Percentiles rank a stretch among this genome's conserved stretches.
Evolutionary conservation across 2,888 invertebrate genomes (phyloP).

Genomic region (Dicyrtomina minuta): DNA sequence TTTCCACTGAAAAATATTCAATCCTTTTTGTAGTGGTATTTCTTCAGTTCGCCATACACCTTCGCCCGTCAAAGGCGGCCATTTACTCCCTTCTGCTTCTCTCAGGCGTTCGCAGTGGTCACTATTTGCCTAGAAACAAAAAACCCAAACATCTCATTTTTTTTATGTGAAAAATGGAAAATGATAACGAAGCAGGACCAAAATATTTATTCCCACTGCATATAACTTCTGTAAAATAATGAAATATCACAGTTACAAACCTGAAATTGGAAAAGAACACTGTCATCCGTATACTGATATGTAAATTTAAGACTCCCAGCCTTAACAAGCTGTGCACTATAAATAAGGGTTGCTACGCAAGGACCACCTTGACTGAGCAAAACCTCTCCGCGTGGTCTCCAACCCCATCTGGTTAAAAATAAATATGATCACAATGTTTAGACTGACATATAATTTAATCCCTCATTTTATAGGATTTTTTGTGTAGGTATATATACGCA

Average conservation of each 20-base stretch:
- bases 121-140: slow-evolving; percentile 59
- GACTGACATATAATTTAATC: no score
- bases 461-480: no score
- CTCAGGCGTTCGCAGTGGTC: slow-evolving; percentile 60
- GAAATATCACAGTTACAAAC: slow-evolving; percentile 48
- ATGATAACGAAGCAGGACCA: no score
- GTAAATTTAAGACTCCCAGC: slow-evolving; percentile 60
- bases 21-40: slow-evolving; percentile 58
- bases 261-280: slow-evolving; percentile 59
- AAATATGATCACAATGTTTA: no score
- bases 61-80: slow-evolving; percentile 58
- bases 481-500: no score
- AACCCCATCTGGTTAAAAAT: slow-evolving; percentile 57
- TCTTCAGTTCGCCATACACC: slow-evolving; percentile 59
- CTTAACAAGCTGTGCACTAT: slow-evolving; percentile 61
- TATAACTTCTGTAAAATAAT: no score
- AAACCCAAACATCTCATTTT: no score
- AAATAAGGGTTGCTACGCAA: slow-evolving; percentile 60
- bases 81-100: slow-evolving; percentile 57
- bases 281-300: slow-evolving; percentile 60
- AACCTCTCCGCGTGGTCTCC: slow-evolving; percentile 59
- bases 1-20: slow-evolving; percentile 62
- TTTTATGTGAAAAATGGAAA: no score
- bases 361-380: slow-evolving; percentile 60
- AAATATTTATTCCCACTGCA: no score